Conservation (phyloP, 2,113 vertebrate species). For the Ornithorhynchus anatinus region DNA sequence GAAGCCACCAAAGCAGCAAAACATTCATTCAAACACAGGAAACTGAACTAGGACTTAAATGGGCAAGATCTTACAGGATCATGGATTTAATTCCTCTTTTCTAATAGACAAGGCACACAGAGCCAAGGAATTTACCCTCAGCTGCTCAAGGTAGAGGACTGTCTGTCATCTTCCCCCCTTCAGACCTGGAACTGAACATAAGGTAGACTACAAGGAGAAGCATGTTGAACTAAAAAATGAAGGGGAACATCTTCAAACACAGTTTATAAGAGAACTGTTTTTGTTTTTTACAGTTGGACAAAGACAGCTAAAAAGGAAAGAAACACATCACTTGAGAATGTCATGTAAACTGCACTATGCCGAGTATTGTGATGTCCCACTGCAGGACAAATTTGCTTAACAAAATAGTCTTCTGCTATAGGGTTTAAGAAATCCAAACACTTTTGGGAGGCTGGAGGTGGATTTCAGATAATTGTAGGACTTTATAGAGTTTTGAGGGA, state of each 20-base stretch:
- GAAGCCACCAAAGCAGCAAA: conserved; percentile 40
- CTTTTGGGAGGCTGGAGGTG: too few species aligned
- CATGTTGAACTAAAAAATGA: background rate
- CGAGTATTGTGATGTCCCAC: background rate
- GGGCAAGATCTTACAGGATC: background rate
- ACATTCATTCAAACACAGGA: conserved; percentile 45
- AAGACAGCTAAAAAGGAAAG: background rate
- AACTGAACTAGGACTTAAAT: conserved; percentile 11
- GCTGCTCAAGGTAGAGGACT: background rate
- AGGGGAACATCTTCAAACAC: background rate
- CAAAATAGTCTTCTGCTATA: too few species aligned
- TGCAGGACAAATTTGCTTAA: background rate
- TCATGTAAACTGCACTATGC: too few species aligned
- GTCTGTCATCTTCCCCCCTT: background rate
- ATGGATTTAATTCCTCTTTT: background rate
- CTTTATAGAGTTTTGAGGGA: too few species aligned
- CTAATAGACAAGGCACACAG: background rate
- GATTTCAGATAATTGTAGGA: too few species aligned
- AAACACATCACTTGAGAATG: background rate
- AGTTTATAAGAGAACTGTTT: background rate
- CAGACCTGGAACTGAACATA: background rate
- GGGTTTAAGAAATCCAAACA: too few species aligned
- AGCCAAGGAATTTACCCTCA: background rate
- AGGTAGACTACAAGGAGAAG: background rate
- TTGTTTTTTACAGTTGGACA: background rate